Evolutionary conservation across 2,113 vertebrate species (phyloP).

Genomic region (Gobio gobio): DNA sequence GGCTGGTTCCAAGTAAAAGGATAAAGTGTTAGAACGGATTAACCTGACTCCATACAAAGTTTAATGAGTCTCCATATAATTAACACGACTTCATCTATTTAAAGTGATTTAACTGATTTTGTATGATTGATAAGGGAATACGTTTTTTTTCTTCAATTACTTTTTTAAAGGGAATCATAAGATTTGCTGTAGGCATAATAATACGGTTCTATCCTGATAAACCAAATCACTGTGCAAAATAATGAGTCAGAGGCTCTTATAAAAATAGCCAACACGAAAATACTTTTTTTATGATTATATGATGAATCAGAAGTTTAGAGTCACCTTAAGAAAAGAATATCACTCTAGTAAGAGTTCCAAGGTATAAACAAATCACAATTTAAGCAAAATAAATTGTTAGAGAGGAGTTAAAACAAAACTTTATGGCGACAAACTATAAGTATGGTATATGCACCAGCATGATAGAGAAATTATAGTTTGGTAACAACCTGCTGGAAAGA

Average conservation of each 20-base stretch:
- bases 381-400: neutral
- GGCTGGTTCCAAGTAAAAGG: neutral
- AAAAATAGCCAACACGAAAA: conserved; percentile 11
- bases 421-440: too few relatives aligned
- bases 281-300: neutral
- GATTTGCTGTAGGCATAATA: conserved; percentile 7
- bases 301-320: neutral
- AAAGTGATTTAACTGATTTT: neutral
- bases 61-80: neutral
- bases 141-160: neutral
- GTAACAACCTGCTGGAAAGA: too few relatives aligned
- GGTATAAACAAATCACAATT: neutral
- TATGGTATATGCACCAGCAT: neutral
- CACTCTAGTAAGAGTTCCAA: too few relatives aligned
- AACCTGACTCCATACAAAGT: neutral
- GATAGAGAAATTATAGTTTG: too few relatives aligned
- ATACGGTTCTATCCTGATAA: neutral
- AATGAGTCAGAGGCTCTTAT: neutral
- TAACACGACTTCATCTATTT: neutral
- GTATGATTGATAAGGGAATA: neutral
- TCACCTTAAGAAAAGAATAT: neutral
- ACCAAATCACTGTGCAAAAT: neutral
- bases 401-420: neutral
- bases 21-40: neutral
- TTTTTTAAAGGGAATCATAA: neutral